Base-by-base conservation (phyloP, 2,797 vertebrate genomes). In the Peromyscus eremicus region DNA sequence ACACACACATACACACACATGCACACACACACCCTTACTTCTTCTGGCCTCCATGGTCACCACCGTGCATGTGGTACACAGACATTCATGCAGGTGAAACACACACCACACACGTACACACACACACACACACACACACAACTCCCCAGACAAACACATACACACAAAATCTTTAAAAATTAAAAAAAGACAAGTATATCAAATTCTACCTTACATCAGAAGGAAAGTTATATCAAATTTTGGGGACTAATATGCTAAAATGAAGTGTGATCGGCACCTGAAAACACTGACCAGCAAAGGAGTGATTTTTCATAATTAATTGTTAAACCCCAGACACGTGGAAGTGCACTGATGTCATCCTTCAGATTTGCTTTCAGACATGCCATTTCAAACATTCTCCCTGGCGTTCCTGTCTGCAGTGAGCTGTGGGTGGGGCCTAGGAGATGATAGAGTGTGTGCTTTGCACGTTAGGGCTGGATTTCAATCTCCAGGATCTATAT, bases 361-460 rank as follows among this genome's bases (percentile, higher is more conserved):
- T n/a, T n/a, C 6, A 27, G 73, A 64, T 55, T 77, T 37, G 12
- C 32, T 46, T 6, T 85, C 23, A 27, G 55, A 52, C 1, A 0
- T 3, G 14, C 32, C 13, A 0, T 1, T 27, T 37, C 0, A 2
- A 9, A 27, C n/a, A 21, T n/a, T 23, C 34, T 34, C 66, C 52
- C 43, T 37, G 6, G 6, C 77, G 85, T 34, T 14, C 32, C 43
- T 40, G 52, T 32, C 82, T 12, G 6, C 37, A 60, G 1, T 12
- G 9, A 84, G 27, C 49, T 73, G 5, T 79, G 11, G 62, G 29
- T 21, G 34, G 62, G 16, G 29, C 17, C 43, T 19, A 66, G 37
- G 62, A 64, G 27, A 9, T 32, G 27, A 29, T 62, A 25, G 57
- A 19, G 73, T 7, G 57, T 40, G 25, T 29, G 81, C 14, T 49